Conservation (phyloP, 2,113 vertebrate species). For the Elachura formosa region DNA sequence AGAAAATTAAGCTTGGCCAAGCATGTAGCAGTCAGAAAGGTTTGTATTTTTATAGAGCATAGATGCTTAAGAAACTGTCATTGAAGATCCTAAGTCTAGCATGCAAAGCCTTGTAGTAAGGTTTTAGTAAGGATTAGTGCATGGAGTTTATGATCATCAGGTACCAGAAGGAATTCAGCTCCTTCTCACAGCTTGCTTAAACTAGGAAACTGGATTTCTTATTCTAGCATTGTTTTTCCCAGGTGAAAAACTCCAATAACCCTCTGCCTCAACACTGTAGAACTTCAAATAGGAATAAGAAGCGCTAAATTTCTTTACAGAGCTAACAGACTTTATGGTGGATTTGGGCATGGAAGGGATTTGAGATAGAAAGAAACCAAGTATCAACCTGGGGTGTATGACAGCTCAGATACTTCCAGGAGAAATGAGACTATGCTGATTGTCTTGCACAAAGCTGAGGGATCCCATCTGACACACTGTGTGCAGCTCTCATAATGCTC, state of each 20-base stretch:
- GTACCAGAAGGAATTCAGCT: not conserved
- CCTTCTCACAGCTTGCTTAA: not conserved
- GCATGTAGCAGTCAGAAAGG: not conserved
- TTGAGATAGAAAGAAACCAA: not conserved
- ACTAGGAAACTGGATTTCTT: not conserved
- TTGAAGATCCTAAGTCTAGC: not conserved
- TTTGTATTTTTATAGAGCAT: not conserved
- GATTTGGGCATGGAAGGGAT: not conserved
- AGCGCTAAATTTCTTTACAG: not conserved
- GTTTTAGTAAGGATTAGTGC: not conserved
- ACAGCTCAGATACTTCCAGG: not conserved
- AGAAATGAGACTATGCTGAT: not conserved
- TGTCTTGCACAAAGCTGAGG: not conserved
- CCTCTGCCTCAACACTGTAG: rapidly evolving
- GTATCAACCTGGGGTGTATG: not conserved
- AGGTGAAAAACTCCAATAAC: not conserved
- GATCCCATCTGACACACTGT: not conserved
- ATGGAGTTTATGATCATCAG: not conserved
- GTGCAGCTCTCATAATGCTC: not conserved
- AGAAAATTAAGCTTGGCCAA: not conserved
- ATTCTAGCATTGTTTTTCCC: not conserved
- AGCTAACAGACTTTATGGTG: not conserved
- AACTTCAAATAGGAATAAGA: not conserved
- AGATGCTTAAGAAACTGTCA: not conserved
- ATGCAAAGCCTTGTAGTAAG: not conserved